Percentiles rank a stretch among this genome's conserved stretches.
Conservation (phyloP, 2,113 vertebrate genomes). For the Chamaea fasciata region DNA sequence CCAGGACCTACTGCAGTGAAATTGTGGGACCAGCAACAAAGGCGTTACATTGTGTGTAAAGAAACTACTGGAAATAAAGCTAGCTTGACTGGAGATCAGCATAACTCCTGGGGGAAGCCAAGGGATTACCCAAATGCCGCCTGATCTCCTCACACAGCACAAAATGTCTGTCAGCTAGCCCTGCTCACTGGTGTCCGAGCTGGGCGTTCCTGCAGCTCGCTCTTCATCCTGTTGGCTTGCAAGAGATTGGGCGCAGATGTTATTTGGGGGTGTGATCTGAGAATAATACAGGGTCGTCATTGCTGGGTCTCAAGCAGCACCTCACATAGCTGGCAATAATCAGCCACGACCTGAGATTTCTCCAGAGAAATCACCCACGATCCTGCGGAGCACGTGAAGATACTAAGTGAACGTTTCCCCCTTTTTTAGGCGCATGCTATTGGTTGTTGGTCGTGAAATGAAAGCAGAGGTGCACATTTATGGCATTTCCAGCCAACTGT, state of each 20-base stretch:
- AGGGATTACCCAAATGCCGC: not conserved
- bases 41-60: not conserved
- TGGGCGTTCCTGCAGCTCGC: not conserved
- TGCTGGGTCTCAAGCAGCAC: not conserved
- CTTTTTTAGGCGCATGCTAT: not conserved
- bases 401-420: not conserved
- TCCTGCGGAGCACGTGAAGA: not conserved
- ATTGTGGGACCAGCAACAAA: constrained; percentile 13
- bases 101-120: not conserved
- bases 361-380: not conserved
- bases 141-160: not conserved
- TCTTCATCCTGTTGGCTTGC: not conserved
- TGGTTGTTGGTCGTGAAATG: not conserved
- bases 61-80: not conserved
- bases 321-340: not conserved
- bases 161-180: not conserved
- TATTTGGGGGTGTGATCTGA: not conserved
- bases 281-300: not conserved
- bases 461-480: not conserved
- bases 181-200: not conserved
- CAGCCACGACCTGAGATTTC: not conserved
- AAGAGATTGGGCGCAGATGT: not conserved
- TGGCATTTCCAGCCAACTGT: not conserved
- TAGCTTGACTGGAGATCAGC: constrained; percentile 13
- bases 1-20: constrained; percentile 3